Percentiles rank a stretch among this genome's conserved stretches.
Evolutionary conservation across 2,888 invertebrate species (phyloP).

Genomic region (Schizotus pectinicornis): DNA sequence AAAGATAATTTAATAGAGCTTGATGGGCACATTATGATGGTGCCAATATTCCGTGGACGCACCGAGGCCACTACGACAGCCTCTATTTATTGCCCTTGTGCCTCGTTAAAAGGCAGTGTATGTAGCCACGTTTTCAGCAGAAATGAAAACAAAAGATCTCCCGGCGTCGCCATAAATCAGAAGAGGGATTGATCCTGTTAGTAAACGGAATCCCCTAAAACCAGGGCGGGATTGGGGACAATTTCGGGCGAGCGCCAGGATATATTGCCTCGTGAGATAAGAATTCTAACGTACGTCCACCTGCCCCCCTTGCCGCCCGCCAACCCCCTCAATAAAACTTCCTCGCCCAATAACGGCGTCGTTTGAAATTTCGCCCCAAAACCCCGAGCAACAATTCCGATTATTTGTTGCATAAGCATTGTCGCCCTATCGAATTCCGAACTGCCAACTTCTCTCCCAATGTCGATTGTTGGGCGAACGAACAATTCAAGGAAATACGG

Average conservation of each 20-base stretch:
- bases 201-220: slow-evolving; percentile 47
- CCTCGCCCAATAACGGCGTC: slow-evolving; percentile 2
- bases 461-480: too few species aligned
- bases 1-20: too few species aligned
- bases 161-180: slow-evolving; percentile 43
- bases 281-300: slow-evolving; percentile 31
- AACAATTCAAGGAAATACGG: neutral
- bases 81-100: slow-evolving; percentile 15
- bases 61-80: neutral
- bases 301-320: neutral
- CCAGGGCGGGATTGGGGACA: slow-evolving; percentile 37
- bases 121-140: slow-evolving; percentile 30
- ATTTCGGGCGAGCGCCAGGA: slow-evolving; percentile 31
- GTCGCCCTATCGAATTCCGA: slow-evolving; percentile 1
- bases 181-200: slow-evolving; percentile 48
- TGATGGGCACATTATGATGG: too few species aligned
- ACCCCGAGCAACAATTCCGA: slow-evolving; percentile 16
- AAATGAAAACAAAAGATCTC: slow-evolving; percentile 37
- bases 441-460: too few species aligned
- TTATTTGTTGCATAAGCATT: slow-evolving; percentile 24
- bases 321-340: neutral
- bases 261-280: slow-evolving; percentile 35
- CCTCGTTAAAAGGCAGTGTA: slow-evolving; percentile 30
- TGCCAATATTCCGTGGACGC: neutral
- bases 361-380: slow-evolving; percentile 1